Evolutionary conservation across 2,113 vertebrate species (phyloP).

Genomic region (Epinephelus lanceolatus): DNA sequence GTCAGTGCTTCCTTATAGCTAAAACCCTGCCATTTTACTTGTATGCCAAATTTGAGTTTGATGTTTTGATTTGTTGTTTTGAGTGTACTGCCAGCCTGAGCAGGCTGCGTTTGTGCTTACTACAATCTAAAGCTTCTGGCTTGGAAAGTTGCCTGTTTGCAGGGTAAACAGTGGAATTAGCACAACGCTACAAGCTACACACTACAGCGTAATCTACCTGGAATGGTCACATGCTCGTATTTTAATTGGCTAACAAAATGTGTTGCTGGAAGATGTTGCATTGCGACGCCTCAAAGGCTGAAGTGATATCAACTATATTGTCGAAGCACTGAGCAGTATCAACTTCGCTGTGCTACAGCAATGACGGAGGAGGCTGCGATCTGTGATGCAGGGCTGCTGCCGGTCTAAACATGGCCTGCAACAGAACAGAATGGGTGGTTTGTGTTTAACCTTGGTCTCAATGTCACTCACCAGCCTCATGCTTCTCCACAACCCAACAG

Average conservation of each 20-base stretch:
- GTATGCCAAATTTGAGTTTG: neutral
- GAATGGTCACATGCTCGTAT: neutral
- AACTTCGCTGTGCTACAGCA: neutral
- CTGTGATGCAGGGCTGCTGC: slow-evolving; percentile 29
- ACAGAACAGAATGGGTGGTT: slow-evolving; percentile 53
- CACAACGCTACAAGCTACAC: slow-evolving; percentile 4
- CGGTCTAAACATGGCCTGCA: slow-evolving; percentile 28
- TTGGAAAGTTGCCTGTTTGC: slow-evolving; percentile 31
- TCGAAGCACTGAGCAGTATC: slow-evolving; percentile 18
- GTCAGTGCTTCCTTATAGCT: neutral
- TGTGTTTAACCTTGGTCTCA: slow-evolving; percentile 81
- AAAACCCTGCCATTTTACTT: slow-evolving; percentile 2
- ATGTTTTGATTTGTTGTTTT: slow-evolving; percentile 18
- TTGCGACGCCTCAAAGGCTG: neutral
- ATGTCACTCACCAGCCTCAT: slow-evolving; percentile 75
- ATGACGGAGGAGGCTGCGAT: slow-evolving; percentile 20
- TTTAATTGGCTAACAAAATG: neutral
- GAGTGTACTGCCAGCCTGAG: slow-evolving; percentile 2
- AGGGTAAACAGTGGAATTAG: slow-evolving; percentile 24
- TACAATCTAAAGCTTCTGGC: slow-evolving; percentile 12
- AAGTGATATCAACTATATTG: slow-evolving; percentile 23
- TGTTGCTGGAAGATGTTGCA: slow-evolving; percentile 15
- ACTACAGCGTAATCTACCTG: neutral
- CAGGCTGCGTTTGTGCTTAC: neutral
- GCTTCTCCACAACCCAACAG: slow-evolving; percentile 51